These are phyloP conservation scores for Myodes glareolus DNA, from an alignment of 2,113 vertebrate species.

Conservation along the genomic window DNA sequence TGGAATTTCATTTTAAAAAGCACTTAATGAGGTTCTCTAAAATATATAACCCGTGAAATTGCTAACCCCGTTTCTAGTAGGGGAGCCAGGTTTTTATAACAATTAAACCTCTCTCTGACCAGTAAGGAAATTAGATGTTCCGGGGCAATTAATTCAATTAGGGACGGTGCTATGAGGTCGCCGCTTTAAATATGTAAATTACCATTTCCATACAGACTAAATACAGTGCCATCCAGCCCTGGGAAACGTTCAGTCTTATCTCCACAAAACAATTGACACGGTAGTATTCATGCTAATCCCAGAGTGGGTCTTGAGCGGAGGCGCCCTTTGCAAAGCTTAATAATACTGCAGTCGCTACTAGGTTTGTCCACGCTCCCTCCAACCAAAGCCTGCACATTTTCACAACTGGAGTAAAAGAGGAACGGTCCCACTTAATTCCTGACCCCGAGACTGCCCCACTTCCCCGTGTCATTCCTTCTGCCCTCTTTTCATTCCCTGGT, in stretches of 20 bases:
- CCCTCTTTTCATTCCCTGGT: background rate
- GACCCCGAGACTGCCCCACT: background rate
- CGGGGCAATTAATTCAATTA: conserved; percentile 90
- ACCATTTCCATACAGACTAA: conserved; percentile 79
- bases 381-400: conserved; percentile 64
- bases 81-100: conserved; percentile 87
- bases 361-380: conserved; percentile 60
- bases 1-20: conserved; percentile 94
- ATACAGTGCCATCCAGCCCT: conserved; percentile 77
- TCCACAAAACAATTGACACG: conserved; percentile 82
- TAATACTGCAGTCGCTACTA: conserved; percentile 65
- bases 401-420: conserved; percentile 68
- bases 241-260: conserved; percentile 79
- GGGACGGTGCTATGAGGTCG: conserved; percentile 83
- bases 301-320: conserved; percentile 70
- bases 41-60: conserved; percentile 98
- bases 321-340: conserved; percentile 74
- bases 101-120: conserved; percentile 91
- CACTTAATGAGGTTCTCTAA: conserved; percentile 95
- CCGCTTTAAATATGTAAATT: conserved; percentile 81
- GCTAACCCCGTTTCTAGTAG: conserved; percentile 89
- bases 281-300: conserved; percentile 80
- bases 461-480: background rate
- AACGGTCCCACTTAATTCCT: conserved; percentile 58
- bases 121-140: conserved; percentile 90